A percentile compares a stretch with the other conserved stretches of the same genome.
phyloP scores from a whole-genome alignment of 2,888 invertebrate species.

The Drosophila niveifrons region DNA sequence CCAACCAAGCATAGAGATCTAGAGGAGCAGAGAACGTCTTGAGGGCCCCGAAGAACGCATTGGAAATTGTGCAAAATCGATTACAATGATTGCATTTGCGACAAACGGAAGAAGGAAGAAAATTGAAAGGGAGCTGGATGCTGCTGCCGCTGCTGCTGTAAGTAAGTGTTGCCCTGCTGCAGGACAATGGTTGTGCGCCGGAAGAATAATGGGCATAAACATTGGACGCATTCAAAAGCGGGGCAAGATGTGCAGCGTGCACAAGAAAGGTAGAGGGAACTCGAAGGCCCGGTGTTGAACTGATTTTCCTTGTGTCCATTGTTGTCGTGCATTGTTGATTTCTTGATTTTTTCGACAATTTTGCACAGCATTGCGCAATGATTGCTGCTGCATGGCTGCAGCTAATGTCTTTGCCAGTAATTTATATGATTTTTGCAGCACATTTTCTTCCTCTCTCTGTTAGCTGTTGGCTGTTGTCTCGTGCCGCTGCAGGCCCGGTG shows the following conservation, averaged over 20 bases:
- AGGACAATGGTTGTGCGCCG: slow-evolving; percentile 71
- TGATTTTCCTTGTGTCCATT: slow-evolving; percentile 68
- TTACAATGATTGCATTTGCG: slow-evolving; percentile 80
- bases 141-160: slow-evolving; percentile 27
- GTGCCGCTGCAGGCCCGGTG: slow-evolving; percentile 76
- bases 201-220: slow-evolving; percentile 78
- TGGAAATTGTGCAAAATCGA: slow-evolving; percentile 81
- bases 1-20: neutral
- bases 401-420: slow-evolving; percentile 68
- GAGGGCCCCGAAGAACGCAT: slow-evolving; percentile 62
- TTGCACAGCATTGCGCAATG: slow-evolving; percentile 75
- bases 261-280: slow-evolving; percentile 21
- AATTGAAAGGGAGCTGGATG: slow-evolving; percentile 45
- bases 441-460: neutral
- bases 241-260: slow-evolving; percentile 69
- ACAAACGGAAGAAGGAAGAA: slow-evolving; percentile 67
- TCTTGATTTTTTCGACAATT: slow-evolving; percentile 72
- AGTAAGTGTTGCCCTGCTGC: slow-evolving; percentile 60
- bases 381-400: slow-evolving; percentile 52
- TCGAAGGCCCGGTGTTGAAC: slow-evolving; percentile 68
- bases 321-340: slow-evolving; percentile 72
- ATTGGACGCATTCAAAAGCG: slow-evolving; percentile 51
- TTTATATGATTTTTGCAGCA: slow-evolving; percentile 72
- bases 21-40: slow-evolving; percentile 51
- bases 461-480: slow-evolving; percentile 51